Base-by-base conservation (phyloP, 1,140 invertebrate genomes). In the Battus philenor region DNA sequence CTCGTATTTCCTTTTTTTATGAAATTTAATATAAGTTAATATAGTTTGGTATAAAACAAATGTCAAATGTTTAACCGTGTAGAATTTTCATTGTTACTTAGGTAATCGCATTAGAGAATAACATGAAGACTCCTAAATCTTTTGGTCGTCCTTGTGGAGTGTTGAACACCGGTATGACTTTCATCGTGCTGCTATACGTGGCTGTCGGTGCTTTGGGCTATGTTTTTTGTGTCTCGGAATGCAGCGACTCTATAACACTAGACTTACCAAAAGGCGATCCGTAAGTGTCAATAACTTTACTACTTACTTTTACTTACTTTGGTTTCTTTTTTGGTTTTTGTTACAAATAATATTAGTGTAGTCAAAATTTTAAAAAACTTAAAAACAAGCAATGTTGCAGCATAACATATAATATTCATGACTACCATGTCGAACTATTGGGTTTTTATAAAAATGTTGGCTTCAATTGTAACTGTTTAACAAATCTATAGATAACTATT, bases 71-170 rank as follows among this genome's bases (percentile, higher is more conserved):
- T n/a, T n/a, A n/a, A n/a, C n/a, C n/a, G n/a, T n/a, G n/a, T n/a
- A n/a, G n/a, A n/a, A n/a, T n/a, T n/a, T n/a, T n/a, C n/a, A n/a
- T n/a, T n/a, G 2, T 11, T 11, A 38, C 68, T 77, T 27, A 93
- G 94, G 92, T 96, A 11, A 88, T 96, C 18, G 93, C 94, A 0
- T 66, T 97, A 31, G 94, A 96, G 71, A 94, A 95, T 66, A 94
- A 94, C 54, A 96, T 97, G 94, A 90, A 90, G 68, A 91, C 90
- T 1, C 93, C 94, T 0, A 88, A 91, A 50, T 88, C 89, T 30
- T 96, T 95, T 67, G 87, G 89, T 2, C 89, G 89, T 1, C 89
- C 88, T 1, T 91, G 80, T 38, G 94, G 95, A 0, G 93, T 96
- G 0, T 78, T 96, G 9, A 96, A 95, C 61, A 74, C 89, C 2